Evolutionary conservation across 1,140 invertebrate genomes (phyloP), one percentile per base, ranked within the genome.

Genomic region (Diorhabda carinulata): DNA sequence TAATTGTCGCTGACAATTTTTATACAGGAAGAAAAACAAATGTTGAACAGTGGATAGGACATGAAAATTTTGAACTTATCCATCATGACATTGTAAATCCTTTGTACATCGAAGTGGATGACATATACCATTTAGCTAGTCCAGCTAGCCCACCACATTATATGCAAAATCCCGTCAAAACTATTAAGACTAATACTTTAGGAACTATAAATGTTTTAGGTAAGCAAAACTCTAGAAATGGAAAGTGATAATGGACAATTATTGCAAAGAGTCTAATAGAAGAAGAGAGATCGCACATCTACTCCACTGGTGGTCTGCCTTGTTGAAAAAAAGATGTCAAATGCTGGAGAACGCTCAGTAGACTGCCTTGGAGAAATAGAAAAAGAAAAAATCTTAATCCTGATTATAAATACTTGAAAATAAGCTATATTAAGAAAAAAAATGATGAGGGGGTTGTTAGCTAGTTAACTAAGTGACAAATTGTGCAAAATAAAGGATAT

Each of bases 161-260:
- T 79, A 99, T 99, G 98, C 92, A 95, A 76, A 99, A 99, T 87
- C 98, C 98, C 47, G 97, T 99, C 0, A 99, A 99, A 84, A 99
- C 98, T 25, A 97, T 99, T 67, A 99, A 99, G 82, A 99, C 98
- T 2, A 99, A 99, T 82, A 98, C 97, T 10, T 86, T 99, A 73
- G 97, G 97, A 52, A 99, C 98, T n/a, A 98, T 99, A 72, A 99
- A 99, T 85, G 95, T 99, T 87, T 84, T 99, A 72, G 97, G 97
- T 92, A 70, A 66, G 60, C 57, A 43, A 25, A 25, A 25, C 25
- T 25, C 25, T 25, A 25, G 25, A 25, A 25, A 25, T 25, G 25
- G 25, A 25, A 25, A 25, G 25, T 25, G 25, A 25, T 25, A 25
- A 25, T 25, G 25, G 25, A 25, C 25, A 25, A 25, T 25, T 25